Evolutionary conservation across 2,797 vertebrate species (phyloP).

Genomic region (Antennarius maculatus): DNA sequence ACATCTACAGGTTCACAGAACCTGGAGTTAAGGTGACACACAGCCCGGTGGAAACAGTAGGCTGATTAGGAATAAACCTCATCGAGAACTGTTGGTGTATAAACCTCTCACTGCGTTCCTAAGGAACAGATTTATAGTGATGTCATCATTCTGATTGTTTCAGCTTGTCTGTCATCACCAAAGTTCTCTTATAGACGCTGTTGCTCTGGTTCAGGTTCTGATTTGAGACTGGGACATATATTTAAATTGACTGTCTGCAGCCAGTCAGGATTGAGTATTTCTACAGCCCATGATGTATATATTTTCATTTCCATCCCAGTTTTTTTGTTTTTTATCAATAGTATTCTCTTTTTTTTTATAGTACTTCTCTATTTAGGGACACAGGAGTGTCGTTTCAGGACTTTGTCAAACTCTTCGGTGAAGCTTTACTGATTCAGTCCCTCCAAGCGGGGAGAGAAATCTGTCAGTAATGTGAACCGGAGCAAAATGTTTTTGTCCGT

Average conservation of each 20-base stretch:
- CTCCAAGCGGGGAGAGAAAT: constrained; percentile 48
- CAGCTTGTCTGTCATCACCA: neutral
- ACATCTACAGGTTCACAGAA: constrained; percentile 82
- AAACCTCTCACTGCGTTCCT: neutral
- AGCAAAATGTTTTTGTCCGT: constrained; percentile 66
- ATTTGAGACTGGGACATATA: neutral
- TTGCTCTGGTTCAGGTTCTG: neutral
- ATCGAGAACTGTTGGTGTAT: neutral
- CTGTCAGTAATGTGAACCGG: constrained; percentile 26
- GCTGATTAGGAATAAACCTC: neutral
- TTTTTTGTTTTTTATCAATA: constrained; percentile 21
- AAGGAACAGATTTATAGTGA: neutral
- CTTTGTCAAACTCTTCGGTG: constrained; percentile 35
- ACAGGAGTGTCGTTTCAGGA: constrained; percentile 43
- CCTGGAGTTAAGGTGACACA: constrained; percentile 63
- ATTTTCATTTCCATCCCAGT: neutral
- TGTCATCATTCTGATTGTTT: constrained; percentile 2
- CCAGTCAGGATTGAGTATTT: no score
- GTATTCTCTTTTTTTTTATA: neutral
- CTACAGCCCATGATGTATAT: neutral
- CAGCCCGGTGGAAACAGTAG: neutral
- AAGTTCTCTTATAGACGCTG: neutral
- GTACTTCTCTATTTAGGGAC: constrained; percentile 31
- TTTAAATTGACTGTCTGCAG: no score
- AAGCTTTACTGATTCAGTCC: constrained; percentile 28